These are phyloP conservation scores for Altica lythri DNA, from an alignment of 2,888 invertebrate genomes.

Conservation along the genomic window DNA sequence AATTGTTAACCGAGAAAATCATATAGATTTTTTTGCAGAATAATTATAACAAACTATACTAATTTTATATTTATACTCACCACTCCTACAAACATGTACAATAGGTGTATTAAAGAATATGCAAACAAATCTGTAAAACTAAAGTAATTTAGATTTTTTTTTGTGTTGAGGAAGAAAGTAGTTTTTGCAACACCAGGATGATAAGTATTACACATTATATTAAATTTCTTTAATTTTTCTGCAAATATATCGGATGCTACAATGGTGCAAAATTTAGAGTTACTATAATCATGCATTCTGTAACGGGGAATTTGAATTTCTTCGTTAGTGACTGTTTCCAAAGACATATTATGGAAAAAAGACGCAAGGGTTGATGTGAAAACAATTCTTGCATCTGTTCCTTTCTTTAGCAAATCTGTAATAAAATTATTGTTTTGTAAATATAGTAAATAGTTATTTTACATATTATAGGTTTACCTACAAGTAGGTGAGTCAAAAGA, in stretches of 20 bases:
- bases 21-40: no score
- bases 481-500: slow-evolving; percentile 68
- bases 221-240: slow-evolving; percentile 13
- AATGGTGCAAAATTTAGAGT: slow-evolving; percentile 13
- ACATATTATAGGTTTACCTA: slow-evolving; percentile 50
- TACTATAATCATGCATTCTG: slow-evolving; percentile 16
- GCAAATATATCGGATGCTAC: slow-evolving; percentile 16
- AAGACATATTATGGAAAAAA: slow-evolving; percentile 6
- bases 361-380: slow-evolving; percentile 15
- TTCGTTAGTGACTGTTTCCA: not conserved
- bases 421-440: not conserved
- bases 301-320: slow-evolving; percentile 5
- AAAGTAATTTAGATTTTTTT: slow-evolving; percentile 1
- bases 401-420: slow-evolving; percentile 16
- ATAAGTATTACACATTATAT: slow-evolving; percentile 15
- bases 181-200: slow-evolving; percentile 15
- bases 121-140: slow-evolving; percentile 13
- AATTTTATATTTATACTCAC: slow-evolving; percentile 4
- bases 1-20: not conserved
- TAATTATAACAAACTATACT: not conserved
- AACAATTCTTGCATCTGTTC: slow-evolving; percentile 12
- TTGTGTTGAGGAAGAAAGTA: slow-evolving; percentile 12
- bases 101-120: not conserved
- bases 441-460: not conserved
- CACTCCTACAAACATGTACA: slow-evolving; percentile 7